phyloP scores from a whole-genome alignment of 2,113 vertebrate genomes.

The Oxyruncus cristatus region DNA sequence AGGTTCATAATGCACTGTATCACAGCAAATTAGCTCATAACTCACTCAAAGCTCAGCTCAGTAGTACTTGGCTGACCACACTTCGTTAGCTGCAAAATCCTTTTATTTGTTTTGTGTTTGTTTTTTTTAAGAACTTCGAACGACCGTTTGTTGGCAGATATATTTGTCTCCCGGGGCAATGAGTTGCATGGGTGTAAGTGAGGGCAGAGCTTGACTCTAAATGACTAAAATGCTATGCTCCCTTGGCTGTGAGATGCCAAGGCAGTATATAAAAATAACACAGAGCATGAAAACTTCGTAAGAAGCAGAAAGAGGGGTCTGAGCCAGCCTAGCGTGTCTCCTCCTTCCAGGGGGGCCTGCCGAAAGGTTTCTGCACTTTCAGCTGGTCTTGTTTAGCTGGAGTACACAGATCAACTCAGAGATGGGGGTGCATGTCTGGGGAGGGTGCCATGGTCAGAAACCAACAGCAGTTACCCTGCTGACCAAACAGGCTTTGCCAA shows the following conservation, averaged over 20 bases:
- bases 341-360: background rate
- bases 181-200: background rate
- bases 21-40: constrained; percentile 38
- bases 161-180: constrained; percentile 14
- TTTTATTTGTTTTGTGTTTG: constrained; percentile 4
- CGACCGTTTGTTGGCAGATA: background rate
- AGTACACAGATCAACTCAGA: no score
- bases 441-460: background rate
- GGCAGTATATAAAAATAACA: background rate
- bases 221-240: background rate
- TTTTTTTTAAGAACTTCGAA: background rate
- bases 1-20: background rate
- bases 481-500: background rate
- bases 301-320: background rate
- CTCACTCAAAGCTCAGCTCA: constrained; percentile 24
- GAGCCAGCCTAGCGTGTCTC: rapidly evolving
- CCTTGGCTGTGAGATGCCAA: background rate
- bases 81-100: background rate
- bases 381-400: background rate
- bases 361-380: background rate
- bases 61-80: background rate
- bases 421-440: rapidly evolving
- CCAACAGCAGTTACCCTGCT: rapidly evolving
- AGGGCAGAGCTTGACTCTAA: background rate
- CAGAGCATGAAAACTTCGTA: background rate